These are phyloP conservation scores for Neopipo cinnamomea DNA, from an alignment of 2,113 vertebrate genomes.

Conservation along the genomic window DNA sequence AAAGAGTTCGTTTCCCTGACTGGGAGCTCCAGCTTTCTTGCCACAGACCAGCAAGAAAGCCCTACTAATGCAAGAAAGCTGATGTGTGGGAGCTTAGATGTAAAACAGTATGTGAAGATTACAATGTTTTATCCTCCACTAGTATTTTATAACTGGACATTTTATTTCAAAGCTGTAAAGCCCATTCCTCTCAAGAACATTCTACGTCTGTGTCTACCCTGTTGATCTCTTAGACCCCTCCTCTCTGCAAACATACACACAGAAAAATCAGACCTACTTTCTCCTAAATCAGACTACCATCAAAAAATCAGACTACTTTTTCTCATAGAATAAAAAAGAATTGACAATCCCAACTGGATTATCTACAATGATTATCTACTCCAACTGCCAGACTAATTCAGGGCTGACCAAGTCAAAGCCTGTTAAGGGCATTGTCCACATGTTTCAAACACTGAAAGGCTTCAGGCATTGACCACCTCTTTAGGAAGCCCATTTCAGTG, in stretches of 20 bases:
- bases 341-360: not conserved
- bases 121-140: not conserved
- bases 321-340: not conserved
- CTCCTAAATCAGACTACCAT: too few relatives aligned
- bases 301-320: not conserved
- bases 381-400: not conserved
- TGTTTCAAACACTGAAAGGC: not conserved
- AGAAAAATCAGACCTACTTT: not conserved
- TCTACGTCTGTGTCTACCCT: not conserved
- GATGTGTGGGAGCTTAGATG: not conserved
- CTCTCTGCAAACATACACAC: not conserved
- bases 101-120: not conserved
- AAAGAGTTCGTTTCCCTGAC: not conserved
- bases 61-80: not conserved
- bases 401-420: not conserved
- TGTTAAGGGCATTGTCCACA: not conserved
- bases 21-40: not conserved
- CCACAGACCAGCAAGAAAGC: not conserved
- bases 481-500: not conserved
- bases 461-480: not conserved
- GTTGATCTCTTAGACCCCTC: not conserved
- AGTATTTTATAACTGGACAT: not conserved
- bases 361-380: not conserved
- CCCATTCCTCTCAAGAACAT: not conserved
- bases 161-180: not conserved